A percentile compares a stretch with the other conserved stretches of the same genome.
Evolutionary conservation across 1,140 invertebrate genomes (phyloP).

Genomic region (Babylonia areolata): DNA sequence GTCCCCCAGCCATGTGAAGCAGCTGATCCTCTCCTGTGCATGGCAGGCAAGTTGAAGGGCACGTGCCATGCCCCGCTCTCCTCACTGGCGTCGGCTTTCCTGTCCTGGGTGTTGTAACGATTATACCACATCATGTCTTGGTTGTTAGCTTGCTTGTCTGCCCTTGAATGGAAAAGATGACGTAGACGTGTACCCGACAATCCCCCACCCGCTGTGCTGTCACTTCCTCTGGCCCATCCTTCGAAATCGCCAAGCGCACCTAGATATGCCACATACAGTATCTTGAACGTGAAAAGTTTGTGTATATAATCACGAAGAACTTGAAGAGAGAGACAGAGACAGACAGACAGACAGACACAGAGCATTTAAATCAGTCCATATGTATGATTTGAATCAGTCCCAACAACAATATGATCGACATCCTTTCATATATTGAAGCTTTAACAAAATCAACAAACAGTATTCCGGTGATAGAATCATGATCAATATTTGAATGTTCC

Average conservation of each 20-base stretch:
- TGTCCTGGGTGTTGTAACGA: background rate
- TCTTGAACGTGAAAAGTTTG: no score
- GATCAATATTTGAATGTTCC: no score
- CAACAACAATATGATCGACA: no score
- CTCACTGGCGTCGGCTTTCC: background rate
- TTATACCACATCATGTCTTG: background rate
- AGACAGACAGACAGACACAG: constrained; percentile 22
- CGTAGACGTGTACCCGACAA: background rate
- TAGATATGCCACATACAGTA: background rate
- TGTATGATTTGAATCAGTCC: no score
- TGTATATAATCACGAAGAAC: no score
- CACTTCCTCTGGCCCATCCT: background rate
- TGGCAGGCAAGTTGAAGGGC: background rate
- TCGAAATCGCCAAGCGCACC: background rate
- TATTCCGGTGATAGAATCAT: no score
- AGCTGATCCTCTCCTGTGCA: background rate
- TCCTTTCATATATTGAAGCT: no score
- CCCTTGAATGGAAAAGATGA: background rate
- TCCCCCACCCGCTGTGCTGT: no score
- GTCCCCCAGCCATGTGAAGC: no score
- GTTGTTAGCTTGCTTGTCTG: background rate
- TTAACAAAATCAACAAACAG: no score
- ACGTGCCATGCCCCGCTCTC: background rate
- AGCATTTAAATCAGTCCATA: no score
- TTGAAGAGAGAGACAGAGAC: constrained; percentile 9